Conservation (phyloP, 2,888 invertebrate genomes). For the Achlya flavicornis region DNA sequence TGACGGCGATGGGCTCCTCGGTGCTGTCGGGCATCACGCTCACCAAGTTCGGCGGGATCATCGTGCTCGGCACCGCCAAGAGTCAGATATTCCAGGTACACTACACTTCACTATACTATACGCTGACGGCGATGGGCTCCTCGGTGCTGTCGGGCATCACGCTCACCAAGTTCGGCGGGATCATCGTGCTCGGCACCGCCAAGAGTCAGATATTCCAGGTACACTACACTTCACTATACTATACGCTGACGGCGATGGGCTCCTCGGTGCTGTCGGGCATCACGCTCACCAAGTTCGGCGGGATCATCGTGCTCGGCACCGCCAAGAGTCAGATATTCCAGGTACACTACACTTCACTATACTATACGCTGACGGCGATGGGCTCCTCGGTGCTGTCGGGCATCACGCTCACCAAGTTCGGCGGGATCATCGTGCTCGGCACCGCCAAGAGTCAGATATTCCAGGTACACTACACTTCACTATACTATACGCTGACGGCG, state of each 20-base stretch:
- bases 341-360: constrained; percentile 51
- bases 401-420: constrained; percentile 98
- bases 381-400: constrained; percentile 98
- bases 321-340: constrained; percentile 99
- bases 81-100: constrained; percentile 96
- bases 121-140: constrained; percentile 95
- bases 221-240: constrained; percentile 7
- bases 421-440: constrained; percentile 97
- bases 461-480: constrained; percentile 74
- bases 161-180: constrained; percentile 98
- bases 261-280: constrained; percentile 98
- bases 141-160: constrained; percentile 99
- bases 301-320: constrained; percentile 97
- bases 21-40: constrained; percentile 98
- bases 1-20: constrained; percentile 96
- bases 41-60: constrained; percentile 98
- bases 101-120: no score
- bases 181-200: constrained; percentile 97
- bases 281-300: constrained; percentile 98
- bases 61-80: constrained; percentile 98
- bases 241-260: constrained; percentile 95
- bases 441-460: constrained; percentile 99
- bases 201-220: constrained; percentile 98
- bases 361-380: constrained; percentile 95
- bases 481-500: constrained; percentile 89